Evolutionary conservation across 1,140 invertebrate genomes (phyloP).

Genomic region (Platyscapa corneri): DNA sequence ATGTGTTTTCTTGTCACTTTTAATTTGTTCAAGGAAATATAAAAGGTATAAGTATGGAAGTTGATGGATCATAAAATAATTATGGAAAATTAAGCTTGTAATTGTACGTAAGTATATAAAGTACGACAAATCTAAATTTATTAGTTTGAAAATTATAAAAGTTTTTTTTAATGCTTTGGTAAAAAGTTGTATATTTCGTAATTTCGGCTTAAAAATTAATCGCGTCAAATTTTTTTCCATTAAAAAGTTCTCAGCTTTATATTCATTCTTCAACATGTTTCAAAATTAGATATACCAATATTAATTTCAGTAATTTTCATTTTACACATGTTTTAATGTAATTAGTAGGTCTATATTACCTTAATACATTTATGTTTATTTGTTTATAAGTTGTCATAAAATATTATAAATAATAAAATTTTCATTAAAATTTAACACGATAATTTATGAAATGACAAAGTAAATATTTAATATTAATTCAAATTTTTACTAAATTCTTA

Average conservation of each 20-base stretch:
- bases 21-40: constrained; percentile 1
- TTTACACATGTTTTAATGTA: background rate
- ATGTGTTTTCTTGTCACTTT: constrained; percentile 31
- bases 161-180: background rate
- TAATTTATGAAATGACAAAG: too few relatives aligned
- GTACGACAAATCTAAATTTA: background rate
- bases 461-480: too few relatives aligned
- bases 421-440: too few relatives aligned
- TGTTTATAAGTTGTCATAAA: too few relatives aligned
- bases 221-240: background rate
- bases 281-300: background rate
- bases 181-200: background rate
- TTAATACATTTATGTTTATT: too few relatives aligned
- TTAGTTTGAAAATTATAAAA: background rate
- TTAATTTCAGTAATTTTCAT: background rate
- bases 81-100: constrained; percentile 19
- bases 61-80: constrained; percentile 51
- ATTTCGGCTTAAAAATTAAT: background rate
- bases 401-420: too few relatives aligned
- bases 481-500: too few relatives aligned
- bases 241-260: background rate
- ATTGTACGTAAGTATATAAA: background rate
- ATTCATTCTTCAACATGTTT: background rate
- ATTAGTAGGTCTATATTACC: too few relatives aligned
- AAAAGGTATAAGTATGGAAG: background rate